Evolutionary conservation across 1,140 invertebrate species (phyloP).

Genomic region (Metaphire vulgaris): DNA sequence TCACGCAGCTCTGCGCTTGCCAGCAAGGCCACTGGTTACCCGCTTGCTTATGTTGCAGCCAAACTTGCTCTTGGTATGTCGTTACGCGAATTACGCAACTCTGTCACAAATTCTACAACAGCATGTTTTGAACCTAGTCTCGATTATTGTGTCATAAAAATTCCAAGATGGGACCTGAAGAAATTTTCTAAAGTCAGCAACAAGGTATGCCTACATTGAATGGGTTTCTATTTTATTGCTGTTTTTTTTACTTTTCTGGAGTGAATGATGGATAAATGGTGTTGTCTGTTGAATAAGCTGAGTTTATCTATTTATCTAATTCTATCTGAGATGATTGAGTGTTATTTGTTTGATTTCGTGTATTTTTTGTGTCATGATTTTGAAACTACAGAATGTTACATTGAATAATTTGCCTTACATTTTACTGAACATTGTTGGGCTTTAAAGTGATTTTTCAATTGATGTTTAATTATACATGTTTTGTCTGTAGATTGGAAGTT

Average conservation of each 20-base stretch:
- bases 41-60: conserved; percentile 92
- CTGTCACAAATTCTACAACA: conserved; percentile 91
- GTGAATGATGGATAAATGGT: too few relatives aligned
- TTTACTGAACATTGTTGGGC: too few relatives aligned
- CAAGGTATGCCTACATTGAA: too few relatives aligned
- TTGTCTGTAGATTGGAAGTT: conserved; percentile 88
- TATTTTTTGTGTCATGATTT: too few relatives aligned
- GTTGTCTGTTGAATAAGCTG: too few relatives aligned
- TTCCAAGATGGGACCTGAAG: conserved; percentile 94
- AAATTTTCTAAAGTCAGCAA: conserved; percentile 93
- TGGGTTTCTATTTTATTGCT: too few relatives aligned
- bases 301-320: too few relatives aligned
- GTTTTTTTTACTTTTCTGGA: too few relatives aligned
- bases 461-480: conserved; percentile 24
- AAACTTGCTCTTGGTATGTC: conserved; percentile 87
- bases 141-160: conserved; percentile 96
- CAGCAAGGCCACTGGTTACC: conserved; percentile 58
- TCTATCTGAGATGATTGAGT: too few relatives aligned
- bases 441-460: conserved; percentile 12
- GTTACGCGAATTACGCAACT: conserved; percentile 81
- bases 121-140: conserved; percentile 98
- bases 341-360: too few relatives aligned
- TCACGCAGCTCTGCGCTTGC: conserved; percentile 95
- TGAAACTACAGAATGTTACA: too few relatives aligned
- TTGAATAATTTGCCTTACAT: too few relatives aligned